Evolutionary conservation across 1,140 invertebrate species (phyloP).

Genomic region (Zaprionus kolodkinae): DNA sequence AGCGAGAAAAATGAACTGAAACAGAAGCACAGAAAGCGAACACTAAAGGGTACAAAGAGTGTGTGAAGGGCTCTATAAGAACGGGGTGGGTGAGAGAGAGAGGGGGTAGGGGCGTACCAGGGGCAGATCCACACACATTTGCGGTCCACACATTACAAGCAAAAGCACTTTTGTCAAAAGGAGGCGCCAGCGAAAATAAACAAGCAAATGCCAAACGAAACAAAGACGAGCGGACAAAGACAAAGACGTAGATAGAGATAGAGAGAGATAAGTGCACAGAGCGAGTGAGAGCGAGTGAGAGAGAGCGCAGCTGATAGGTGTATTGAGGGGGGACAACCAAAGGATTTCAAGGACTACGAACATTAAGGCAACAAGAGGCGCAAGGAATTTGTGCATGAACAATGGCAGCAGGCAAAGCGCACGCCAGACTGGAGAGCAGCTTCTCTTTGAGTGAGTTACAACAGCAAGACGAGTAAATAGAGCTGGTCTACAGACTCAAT

Average conservation of each 20-base stretch:
- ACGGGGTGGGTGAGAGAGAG: too few relatives aligned
- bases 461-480: slow-evolving; percentile 12
- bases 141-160: slow-evolving; percentile 76
- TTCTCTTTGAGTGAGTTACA: slow-evolving; percentile 29
- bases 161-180: slow-evolving; percentile 82
- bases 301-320: slow-evolving; percentile 47
- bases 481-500: not conserved
- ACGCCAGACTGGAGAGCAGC: slow-evolving; percentile 18
- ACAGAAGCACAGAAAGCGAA: slow-evolving; percentile 41
- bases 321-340: slow-evolving; percentile 38
- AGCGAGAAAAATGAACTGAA: slow-evolving; percentile 61
- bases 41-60: slow-evolving; percentile 36
- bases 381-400: slow-evolving; percentile 76
- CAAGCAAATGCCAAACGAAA: slow-evolving; percentile 79
- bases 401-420: slow-evolving; percentile 54
- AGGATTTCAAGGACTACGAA: slow-evolving; percentile 78
- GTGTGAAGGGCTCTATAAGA: not conserved
- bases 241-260: not conserved
- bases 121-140: slow-evolving; percentile 23
- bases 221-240: slow-evolving; percentile 50
- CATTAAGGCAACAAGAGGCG: slow-evolving; percentile 62
- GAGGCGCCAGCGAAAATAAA: slow-evolving; percentile 78
- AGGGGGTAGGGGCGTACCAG: slow-evolving; percentile 10
- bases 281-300: not conserved
- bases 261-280: not conserved